phyloP scores from a whole-genome alignment of 1,140 invertebrate genomes.

The Mactra quadrangularis region DNA sequence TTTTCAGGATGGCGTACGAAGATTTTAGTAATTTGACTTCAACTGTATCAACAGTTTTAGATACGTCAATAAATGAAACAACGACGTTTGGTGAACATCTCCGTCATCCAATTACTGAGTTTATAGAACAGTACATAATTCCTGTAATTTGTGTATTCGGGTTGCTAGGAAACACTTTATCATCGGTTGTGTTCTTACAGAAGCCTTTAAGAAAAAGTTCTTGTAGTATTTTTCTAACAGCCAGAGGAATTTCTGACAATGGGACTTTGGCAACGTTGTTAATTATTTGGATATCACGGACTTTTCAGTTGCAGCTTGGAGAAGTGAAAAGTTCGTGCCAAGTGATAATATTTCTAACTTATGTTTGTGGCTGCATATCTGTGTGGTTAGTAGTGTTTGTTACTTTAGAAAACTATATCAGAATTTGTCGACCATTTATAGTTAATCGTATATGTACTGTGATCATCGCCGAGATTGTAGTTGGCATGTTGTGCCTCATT shows the following conservation, averaged over 20 bases:
- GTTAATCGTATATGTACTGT: slow-evolving; percentile 75
- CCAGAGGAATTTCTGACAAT: slow-evolving; percentile 69
- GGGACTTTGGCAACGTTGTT: slow-evolving; percentile 69
- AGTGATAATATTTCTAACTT: slow-evolving; percentile 77
- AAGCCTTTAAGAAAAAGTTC: slow-evolving; percentile 65
- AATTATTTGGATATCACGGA: slow-evolving; percentile 85
- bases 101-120: not conserved
- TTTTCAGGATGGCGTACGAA: too few relatives aligned
- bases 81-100: too few relatives aligned
- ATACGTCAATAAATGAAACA: too few relatives aligned
- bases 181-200: slow-evolving; percentile 67
- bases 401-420: slow-evolving; percentile 76
- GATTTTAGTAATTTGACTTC: too few relatives aligned
- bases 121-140: slow-evolving; percentile 55
- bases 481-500: slow-evolving; percentile 65
- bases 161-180: slow-evolving; percentile 69
- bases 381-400: slow-evolving; percentile 81
- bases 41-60: too few relatives aligned
- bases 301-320: slow-evolving; percentile 81
- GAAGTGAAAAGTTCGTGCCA: slow-evolving; percentile 76
- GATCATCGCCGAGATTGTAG: slow-evolving; percentile 70
- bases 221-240: slow-evolving; percentile 74
- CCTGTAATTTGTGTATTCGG: slow-evolving; percentile 69
- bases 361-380: slow-evolving; percentile 80
- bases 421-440: slow-evolving; percentile 77